Conservation (phyloP, 2,113 vertebrate genomes). For the Manacus vitellinus region DNA sequence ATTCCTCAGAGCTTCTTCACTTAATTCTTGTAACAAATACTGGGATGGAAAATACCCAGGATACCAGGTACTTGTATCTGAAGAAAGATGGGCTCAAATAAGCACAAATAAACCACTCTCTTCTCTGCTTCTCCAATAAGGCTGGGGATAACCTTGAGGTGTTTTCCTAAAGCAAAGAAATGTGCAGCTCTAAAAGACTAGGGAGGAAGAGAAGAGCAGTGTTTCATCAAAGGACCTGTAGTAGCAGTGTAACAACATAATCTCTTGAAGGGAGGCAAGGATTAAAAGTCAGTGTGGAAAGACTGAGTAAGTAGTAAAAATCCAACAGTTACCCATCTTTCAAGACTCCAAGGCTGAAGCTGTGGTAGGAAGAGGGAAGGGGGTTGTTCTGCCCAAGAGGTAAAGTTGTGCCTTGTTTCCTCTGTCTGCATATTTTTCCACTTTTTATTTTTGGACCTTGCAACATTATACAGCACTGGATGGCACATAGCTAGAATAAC, state of each 20-base stretch:
- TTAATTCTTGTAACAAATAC: background rate
- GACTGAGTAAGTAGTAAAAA: background rate
- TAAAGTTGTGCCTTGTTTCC: background rate
- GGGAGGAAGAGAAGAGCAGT: background rate
- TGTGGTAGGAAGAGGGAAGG: background rate
- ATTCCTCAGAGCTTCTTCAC: background rate
- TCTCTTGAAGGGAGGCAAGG: background rate
- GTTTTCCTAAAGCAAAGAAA: background rate
- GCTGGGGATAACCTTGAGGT: background rate
- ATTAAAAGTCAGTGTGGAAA: background rate
- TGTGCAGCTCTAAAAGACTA: background rate
- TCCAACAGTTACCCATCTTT: background rate
- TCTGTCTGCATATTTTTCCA: background rate
- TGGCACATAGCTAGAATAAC: background rate
- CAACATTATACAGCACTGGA: background rate
- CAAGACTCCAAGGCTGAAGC: background rate
- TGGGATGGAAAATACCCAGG: background rate
- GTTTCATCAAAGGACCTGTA: background rate
- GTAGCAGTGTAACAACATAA: background rate
- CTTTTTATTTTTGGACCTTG: slow-evolving; percentile 44
- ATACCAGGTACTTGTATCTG: background rate
- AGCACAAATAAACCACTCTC: background rate
- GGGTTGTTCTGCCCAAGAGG: background rate
- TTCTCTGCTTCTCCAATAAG: background rate
- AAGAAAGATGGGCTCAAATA: background rate